phyloP scores from a whole-genome alignment of 2,113 vertebrate genomes.

The Tragelaphus imberbis region DNA sequence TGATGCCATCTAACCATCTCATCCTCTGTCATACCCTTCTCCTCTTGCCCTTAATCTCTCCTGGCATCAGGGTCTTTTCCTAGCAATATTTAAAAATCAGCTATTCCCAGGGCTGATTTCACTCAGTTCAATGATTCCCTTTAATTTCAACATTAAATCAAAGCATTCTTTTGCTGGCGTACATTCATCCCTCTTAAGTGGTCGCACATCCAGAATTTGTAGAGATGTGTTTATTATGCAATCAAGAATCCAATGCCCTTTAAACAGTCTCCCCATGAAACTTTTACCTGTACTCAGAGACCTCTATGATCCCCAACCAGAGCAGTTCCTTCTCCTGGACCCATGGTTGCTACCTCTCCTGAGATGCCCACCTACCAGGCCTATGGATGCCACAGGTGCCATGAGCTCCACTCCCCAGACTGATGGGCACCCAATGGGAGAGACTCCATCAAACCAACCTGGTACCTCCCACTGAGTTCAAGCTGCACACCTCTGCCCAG shows the following conservation, averaged over 20 bases:
- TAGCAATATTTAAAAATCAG: not conserved
- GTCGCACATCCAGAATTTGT: not conserved
- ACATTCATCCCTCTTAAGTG: not conserved
- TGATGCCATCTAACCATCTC: not conserved
- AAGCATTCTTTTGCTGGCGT: not conserved
- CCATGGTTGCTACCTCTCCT: not conserved
- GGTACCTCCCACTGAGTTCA: not conserved
- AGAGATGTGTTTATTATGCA: not conserved
- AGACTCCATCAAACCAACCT: not conserved
- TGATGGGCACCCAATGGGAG: not conserved
- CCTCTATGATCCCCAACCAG: not conserved
- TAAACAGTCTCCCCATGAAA: not conserved
- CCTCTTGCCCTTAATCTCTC: not conserved
- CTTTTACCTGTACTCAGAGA: not conserved
- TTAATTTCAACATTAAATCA: not conserved
- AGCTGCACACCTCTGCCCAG: fast-evolving
- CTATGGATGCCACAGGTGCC: not conserved
- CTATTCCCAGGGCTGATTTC: not conserved
- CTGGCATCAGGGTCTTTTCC: not conserved
- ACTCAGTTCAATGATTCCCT: not conserved
- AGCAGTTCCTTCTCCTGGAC: not conserved
- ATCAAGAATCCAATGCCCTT: not conserved
- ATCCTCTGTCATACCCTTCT: not conserved
- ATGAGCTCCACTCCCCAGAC: not conserved
- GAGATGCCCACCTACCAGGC: not conserved